Conservation (phyloP, 2,888 invertebrate genomes). For the Aromia moschata region DNA sequence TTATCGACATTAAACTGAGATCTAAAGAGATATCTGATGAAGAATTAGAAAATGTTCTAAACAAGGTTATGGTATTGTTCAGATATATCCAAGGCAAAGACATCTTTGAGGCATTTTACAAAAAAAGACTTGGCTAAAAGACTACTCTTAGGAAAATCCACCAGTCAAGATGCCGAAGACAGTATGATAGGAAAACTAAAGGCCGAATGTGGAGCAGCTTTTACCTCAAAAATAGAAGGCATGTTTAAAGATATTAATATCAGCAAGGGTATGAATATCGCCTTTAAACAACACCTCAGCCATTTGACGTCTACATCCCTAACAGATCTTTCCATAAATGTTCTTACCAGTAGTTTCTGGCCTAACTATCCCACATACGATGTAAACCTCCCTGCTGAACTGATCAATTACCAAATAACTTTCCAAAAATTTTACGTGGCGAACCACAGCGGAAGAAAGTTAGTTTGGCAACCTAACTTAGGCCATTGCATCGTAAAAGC, state of each 20-base stretch:
- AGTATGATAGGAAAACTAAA: slow-evolving; percentile 97
- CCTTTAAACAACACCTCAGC: slow-evolving; percentile 79
- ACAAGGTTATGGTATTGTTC: slow-evolving; percentile 98
- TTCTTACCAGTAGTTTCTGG: slow-evolving; percentile 98
- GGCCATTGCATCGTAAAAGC: slow-evolving; percentile 94
- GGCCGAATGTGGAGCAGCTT: slow-evolving; percentile 97
- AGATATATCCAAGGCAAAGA: slow-evolving; percentile 98
- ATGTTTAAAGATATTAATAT: slow-evolving; percentile 99
- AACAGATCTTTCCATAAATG: slow-evolving; percentile 87
- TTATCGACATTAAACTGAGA: slow-evolving; percentile 92
- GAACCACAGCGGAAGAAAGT: slow-evolving; percentile 95
- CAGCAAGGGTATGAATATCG: slow-evolving; percentile 91
- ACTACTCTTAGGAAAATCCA: slow-evolving; percentile 93
- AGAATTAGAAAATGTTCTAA: slow-evolving; percentile 89
- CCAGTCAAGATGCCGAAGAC: slow-evolving; percentile 98
- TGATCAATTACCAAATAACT: slow-evolving; percentile 89
- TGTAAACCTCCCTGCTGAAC: slow-evolving; percentile 85
- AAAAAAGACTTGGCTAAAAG: slow-evolving; percentile 96
- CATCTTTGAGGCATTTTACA: slow-evolving; percentile 99
- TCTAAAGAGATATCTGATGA: slow-evolving; percentile 97
- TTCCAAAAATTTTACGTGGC: slow-evolving; percentile 95
- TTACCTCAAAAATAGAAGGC: slow-evolving; percentile 97
- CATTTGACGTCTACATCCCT: slow-evolving; percentile 45
- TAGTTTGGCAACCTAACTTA: slow-evolving; percentile 97
- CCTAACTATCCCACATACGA: slow-evolving; percentile 92